These are phyloP conservation scores for Pangasius djambal DNA, from an alignment of 2,797 vertebrate genomes.

Conservation along the genomic window DNA sequence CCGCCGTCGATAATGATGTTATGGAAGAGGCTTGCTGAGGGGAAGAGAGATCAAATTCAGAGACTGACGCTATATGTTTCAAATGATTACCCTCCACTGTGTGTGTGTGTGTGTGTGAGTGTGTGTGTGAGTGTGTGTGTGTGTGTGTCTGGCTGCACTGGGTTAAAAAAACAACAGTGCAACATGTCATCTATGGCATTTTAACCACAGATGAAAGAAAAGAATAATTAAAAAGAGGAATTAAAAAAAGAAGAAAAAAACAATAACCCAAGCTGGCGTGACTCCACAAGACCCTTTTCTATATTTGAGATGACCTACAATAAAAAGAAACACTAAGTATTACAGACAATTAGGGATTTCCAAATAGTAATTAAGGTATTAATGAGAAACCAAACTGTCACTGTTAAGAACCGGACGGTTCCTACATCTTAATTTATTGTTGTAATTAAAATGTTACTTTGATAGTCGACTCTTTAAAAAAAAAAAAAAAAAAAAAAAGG, in stretches of 20 bases:
- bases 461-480: constrained; percentile 47
- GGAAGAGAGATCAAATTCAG: constrained; percentile 76
- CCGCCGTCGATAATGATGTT: constrained; percentile 79
- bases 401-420: constrained; percentile 61
- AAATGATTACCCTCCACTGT: constrained; percentile 76
- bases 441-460: constrained; percentile 67
- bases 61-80: constrained; percentile 79
- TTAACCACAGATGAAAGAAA: constrained; percentile 63
- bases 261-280: constrained; percentile 50
- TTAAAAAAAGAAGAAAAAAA: constrained; percentile 19
- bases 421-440: constrained; percentile 62
- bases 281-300: constrained; percentile 61
- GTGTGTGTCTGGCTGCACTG: constrained; percentile 68
- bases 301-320: constrained; percentile 68
- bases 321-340: constrained; percentile 69
- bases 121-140: constrained; percentile 53
- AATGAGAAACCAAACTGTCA: constrained; percentile 66
- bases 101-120: constrained; percentile 63
- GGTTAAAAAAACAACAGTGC: constrained; percentile 74
- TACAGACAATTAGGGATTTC: constrained; percentile 72
- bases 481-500: constrained; percentile 42
- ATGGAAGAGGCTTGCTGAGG: constrained; percentile 67
- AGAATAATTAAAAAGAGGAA: constrained; percentile 61
- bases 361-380: constrained; percentile 72
- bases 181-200: constrained; percentile 70